Evolutionary conservation across 2,113 vertebrate species (phyloP).

Genomic region (Hassar affinis): DNA sequence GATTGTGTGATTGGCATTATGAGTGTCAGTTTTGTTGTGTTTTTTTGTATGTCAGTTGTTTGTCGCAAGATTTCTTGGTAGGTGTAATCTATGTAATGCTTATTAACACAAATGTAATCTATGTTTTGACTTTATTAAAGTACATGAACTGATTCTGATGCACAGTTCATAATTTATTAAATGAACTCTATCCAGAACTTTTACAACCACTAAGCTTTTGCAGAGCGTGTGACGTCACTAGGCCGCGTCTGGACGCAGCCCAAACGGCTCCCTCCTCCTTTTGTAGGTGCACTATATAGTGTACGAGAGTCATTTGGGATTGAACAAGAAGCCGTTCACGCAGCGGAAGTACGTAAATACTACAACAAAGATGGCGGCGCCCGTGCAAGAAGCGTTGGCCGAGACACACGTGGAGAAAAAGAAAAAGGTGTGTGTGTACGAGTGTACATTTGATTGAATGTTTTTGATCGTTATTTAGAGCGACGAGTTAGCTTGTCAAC

Average conservation of each 20-base stretch:
- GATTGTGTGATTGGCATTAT: too few relatives aligned
- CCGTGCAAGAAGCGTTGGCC: not conserved
- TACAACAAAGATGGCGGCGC: constrained; percentile 73
- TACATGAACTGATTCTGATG: not conserved
- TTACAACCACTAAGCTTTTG: not conserved
- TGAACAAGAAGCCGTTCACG: not conserved
- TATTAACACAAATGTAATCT: not conserved
- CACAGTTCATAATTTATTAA: not conserved
- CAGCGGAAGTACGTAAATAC: constrained; percentile 43
- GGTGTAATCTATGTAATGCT: too few relatives aligned
- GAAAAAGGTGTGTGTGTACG: constrained; percentile 58
- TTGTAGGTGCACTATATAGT: not conserved
- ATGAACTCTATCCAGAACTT: not conserved
- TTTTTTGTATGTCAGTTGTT: too few relatives aligned
- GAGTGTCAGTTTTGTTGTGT: too few relatives aligned
- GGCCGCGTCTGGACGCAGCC: not conserved
- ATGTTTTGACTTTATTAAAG: not conserved
- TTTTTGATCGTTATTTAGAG: not conserved
- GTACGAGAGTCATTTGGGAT: not conserved
- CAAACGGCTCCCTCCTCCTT: not conserved
- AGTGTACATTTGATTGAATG: not conserved
- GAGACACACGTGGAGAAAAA: constrained; percentile 71
- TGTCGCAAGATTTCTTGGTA: too few relatives aligned
- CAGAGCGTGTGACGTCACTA: not conserved
- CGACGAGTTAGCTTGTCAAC: not conserved